Percentiles rank a stretch among this genome's conserved stretches.
Conservation (phyloP, 2,797 vertebrate species). For the Gobionotothen gibberifrons region DNA sequence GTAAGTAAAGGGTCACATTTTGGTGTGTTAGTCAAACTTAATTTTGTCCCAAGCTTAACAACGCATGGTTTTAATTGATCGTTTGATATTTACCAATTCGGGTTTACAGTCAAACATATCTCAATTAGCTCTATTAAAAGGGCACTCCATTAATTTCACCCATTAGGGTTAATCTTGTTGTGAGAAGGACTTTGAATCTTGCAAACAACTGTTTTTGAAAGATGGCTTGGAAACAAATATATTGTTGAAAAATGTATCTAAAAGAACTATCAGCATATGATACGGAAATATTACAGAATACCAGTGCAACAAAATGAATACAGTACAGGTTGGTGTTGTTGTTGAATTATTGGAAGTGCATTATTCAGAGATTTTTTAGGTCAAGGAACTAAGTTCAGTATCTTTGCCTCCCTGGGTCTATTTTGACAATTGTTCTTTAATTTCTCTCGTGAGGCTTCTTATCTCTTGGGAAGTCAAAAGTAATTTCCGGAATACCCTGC, state of each 20-base stretch:
- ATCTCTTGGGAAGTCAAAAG: too few species aligned
- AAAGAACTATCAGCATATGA: neutral
- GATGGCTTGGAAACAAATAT: too few species aligned
- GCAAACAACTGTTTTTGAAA: neutral
- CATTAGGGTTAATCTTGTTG: neutral
- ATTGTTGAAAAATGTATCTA: too few species aligned
- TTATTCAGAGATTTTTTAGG: too few species aligned
- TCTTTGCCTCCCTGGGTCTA: neutral
- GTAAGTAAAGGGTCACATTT: too few species aligned
- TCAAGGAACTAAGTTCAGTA: too few species aligned
- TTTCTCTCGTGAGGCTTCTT: neutral
- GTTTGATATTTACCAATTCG: neutral
- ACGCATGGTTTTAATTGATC: neutral
- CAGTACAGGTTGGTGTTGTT: too few species aligned
- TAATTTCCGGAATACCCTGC: neutral
- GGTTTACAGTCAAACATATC: neutral
- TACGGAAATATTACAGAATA: neutral
- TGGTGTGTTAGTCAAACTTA: neutral
- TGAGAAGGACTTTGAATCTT: neutral
- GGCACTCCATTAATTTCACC: neutral
- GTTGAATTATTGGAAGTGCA: neutral
- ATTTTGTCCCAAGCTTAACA: neutral
- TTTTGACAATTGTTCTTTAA: neutral
- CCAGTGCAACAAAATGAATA: neutral
- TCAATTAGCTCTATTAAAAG: neutral